These are phyloP conservation scores for Crotalus helleri DNA, from an alignment of 2,113 vertebrate genomes.

Conservation along the genomic window DNA sequence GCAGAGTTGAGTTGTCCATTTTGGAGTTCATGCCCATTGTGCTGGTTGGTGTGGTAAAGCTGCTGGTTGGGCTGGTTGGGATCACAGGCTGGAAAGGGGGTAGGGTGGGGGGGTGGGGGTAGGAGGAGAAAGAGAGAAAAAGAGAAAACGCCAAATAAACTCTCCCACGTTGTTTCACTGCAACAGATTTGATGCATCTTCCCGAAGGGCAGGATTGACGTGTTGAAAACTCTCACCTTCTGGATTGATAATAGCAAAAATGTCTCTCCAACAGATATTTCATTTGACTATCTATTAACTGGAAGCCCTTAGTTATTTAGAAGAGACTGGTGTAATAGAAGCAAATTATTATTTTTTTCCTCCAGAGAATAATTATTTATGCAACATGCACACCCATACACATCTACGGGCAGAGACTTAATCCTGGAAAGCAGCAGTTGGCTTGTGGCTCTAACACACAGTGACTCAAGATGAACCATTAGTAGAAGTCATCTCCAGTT, in stretches of 20 bases:
- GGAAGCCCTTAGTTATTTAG: background rate
- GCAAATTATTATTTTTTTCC: background rate
- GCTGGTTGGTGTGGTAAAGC: conserved; percentile 78
- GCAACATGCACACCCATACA: background rate
- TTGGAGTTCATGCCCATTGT: conserved; percentile 82
- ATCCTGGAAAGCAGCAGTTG: background rate
- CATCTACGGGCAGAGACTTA: background rate
- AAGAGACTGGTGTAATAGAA: background rate
- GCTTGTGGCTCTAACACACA: background rate
- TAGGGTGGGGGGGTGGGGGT: too few species aligned
- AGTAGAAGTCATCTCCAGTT: background rate
- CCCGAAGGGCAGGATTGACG: background rate
- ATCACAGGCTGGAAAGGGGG: conserved; percentile 70
- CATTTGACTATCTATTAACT: background rate
- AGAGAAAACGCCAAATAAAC: conserved; percentile 7
- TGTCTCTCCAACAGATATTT: background rate
- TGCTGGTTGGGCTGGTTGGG: conserved; percentile 79
- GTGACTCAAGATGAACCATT: background rate
- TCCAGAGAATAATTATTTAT: background rate
- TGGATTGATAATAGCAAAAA: background rate
- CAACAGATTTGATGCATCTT: background rate
- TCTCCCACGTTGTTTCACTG: background rate
- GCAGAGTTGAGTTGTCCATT: conserved; percentile 79
- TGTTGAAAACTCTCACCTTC: conserved; percentile 4
- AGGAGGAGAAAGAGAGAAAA: background rate